Base-by-base conservation (phyloP, 2,888 invertebrate genomes). In the Magallana nippona region DNA sequence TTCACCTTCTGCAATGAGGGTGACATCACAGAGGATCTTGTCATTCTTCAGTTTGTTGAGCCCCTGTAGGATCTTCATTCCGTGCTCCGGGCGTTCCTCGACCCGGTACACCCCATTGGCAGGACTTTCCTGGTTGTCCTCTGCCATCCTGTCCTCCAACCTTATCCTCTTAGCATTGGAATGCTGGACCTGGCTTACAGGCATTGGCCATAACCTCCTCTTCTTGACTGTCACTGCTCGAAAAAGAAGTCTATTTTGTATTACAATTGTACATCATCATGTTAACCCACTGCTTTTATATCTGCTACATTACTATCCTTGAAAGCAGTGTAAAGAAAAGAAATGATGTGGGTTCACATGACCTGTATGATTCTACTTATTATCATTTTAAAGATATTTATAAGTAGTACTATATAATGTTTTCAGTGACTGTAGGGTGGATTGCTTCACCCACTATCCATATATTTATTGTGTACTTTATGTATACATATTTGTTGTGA, bases 1-100 rank as follows among this genome's bases (percentile, higher is more conserved):
- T 44, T 85, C 87, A 93, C 94, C 93, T 93, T 94, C 94, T 87
- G 94, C 94, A 85, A 94, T 93, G 10, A 94, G 91, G 55, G 93
- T 93, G 78, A 94, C 93, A 91, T 94, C 94, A 91, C 94, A 94
- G 22, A 94, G 91, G 57, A 94, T 92, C 85, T 93, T 93, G 84
- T 94, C 94, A 83, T 89, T 91, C 87, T 93, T 93, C n/a, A 94
- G 89, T 83, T 92, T 92, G 88, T 93, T 93, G 22, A 94, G 90
- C 17, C 94, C 93, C 80, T 93, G 92, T 82, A 94, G 87, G 56
- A 94, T 92, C 82, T 93, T 92, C 92, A 94, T 93, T 79, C 93
- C 93, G 89, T 94, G 94, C 85, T 93, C 92, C 17, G 91, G 92
- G 58, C 91, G 82, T 77, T 92, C 92, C 77, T 92, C 92, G 82